These are phyloP conservation scores for Oegoconia quadripuncta DNA, from an alignment of 2,888 invertebrate species.

Conservation along the genomic window DNA sequence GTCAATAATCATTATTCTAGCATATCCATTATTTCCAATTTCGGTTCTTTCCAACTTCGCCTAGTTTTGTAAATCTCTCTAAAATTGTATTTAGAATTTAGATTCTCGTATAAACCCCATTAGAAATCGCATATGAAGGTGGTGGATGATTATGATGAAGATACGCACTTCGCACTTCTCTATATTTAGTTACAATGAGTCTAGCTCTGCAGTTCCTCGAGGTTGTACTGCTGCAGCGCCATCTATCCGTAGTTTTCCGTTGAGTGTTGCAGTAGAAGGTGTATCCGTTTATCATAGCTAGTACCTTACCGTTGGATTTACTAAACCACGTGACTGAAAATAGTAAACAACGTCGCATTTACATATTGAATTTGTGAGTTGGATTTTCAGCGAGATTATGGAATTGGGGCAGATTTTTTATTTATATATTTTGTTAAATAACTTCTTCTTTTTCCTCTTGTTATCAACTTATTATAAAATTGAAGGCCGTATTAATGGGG, in stretches of 20 bases:
- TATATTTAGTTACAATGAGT: conserved; percentile 20
- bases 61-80: not conserved
- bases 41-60: not conserved
- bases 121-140: conserved; percentile 11
- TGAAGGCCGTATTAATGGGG: too few species aligned
- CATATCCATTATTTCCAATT: not conserved
- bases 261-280: conserved; percentile 14
- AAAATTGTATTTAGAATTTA: not conserved
- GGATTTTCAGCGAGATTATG: too few species aligned
- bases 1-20: too few species aligned
- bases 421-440: too few species aligned
- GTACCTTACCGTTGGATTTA: conserved; percentile 14
- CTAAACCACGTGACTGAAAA: conserved; percentile 16
- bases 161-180: not conserved
- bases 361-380: too few species aligned
- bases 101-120: conserved; percentile 7
- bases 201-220: conserved; percentile 22
- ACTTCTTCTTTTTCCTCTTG: too few species aligned
- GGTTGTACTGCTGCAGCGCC: not conserved
- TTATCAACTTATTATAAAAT: too few species aligned
- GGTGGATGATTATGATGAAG: conserved; percentile 19
- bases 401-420: too few species aligned
- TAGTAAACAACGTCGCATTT: conserved; percentile 7
- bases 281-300: conserved; percentile 16
- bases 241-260: not conserved